Evolutionary conservation across 2,888 invertebrate species (phyloP).

Genomic region (Electrophaes corylata): DNA sequence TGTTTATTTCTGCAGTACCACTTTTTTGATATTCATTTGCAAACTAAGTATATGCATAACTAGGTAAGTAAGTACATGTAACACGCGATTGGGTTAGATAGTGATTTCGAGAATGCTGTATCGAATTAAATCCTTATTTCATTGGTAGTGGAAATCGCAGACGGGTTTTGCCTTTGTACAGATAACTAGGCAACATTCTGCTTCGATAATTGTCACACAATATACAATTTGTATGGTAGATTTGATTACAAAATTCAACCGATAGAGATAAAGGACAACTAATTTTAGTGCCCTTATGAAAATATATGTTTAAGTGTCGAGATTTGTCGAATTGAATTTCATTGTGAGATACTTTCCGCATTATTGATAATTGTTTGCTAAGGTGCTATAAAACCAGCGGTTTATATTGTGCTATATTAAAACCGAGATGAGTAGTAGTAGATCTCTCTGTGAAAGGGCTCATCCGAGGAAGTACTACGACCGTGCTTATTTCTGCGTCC

Average conservation of each 20-base stretch:
- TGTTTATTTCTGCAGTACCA: no score
- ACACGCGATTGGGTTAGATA: neutral
- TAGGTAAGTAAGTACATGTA: no score
- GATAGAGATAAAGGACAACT: conserved; percentile 35
- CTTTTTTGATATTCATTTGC: no score
- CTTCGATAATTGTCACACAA: conserved; percentile 57
- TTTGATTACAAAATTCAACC: conserved; percentile 41
- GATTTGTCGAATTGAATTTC: conserved; percentile 30
- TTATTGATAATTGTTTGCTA: neutral
- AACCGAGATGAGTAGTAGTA: no score
- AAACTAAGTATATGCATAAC: no score
- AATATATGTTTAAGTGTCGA: conserved; percentile 30
- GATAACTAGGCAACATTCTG: conserved; percentile 55
- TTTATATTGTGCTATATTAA: no score
- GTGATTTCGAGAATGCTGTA: neutral
- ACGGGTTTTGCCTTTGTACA: conserved; percentile 55
- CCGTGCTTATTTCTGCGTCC: no score
- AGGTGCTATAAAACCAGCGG: neutral
- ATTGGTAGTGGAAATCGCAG: conserved; percentile 38
- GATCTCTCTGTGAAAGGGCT: no score
- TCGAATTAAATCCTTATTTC: conserved; percentile 16
- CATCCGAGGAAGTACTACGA: no score
- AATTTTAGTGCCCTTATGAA: conserved; percentile 35
- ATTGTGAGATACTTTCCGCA: conserved; percentile 15
- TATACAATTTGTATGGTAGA: conserved; percentile 52